Evolutionary conservation across 2,888 invertebrate species (phyloP).

Genomic region (Neoscelio sp.): DNA sequence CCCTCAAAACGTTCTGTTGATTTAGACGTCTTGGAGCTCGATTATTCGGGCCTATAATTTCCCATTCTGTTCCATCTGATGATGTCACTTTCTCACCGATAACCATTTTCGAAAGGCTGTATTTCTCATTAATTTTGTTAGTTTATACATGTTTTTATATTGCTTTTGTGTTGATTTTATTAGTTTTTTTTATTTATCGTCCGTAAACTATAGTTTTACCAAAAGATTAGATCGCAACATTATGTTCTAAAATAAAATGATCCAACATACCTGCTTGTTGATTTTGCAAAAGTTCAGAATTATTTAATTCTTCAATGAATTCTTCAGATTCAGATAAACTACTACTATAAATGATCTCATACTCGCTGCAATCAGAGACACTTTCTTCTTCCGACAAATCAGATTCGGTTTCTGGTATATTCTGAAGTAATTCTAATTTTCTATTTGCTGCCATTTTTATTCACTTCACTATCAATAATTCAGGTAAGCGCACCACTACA

Average conservation of each 20-base stretch:
- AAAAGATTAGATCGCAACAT: too few relatives aligned
- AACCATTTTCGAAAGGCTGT: background rate
- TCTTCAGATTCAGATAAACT: background rate
- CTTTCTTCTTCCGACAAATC: slow-evolving; percentile 8
- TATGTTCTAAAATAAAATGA: background rate
- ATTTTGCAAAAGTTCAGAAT: background rate
- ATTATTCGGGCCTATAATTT: slow-evolving; percentile 2
- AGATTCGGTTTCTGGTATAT: background rate
- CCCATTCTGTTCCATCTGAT: slow-evolving; percentile 17
- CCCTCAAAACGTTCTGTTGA: too few relatives aligned
- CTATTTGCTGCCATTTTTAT: slow-evolving; percentile 2
- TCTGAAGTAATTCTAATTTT: background rate
- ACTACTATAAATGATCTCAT: background rate
- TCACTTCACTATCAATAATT: background rate
- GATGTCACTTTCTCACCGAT: background rate
- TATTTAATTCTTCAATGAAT: background rate
- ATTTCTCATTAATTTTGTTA: too few relatives aligned
- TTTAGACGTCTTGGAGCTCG: background rate
- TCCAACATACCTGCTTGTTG: slow-evolving; percentile 6
- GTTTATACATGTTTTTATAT: too few relatives aligned
- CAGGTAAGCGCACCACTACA: background rate
- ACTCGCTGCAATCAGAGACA: slow-evolving; percentile 6
- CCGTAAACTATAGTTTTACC: too few relatives aligned
- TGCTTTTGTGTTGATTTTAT: too few relatives aligned
- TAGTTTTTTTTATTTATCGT: too few relatives aligned